Evolutionary conservation across 2,888 invertebrate genomes (phyloP), one percentile per base, ranked within the genome.

Genomic region (Ochropacha duplaris): DNA sequence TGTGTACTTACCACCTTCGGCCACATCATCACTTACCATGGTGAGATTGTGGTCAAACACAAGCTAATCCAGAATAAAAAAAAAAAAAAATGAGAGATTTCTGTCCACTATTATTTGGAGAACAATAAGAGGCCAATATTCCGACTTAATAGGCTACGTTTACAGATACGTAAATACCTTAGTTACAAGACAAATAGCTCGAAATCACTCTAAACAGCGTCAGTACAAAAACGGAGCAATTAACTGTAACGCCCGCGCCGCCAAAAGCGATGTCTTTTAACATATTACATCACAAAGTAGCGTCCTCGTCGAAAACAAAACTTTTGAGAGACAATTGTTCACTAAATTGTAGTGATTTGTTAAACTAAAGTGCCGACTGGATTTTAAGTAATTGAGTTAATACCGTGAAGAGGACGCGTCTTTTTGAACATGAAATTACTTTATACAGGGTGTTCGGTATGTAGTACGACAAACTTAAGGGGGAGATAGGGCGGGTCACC

Each of bases 301-400:
- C 57, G 62, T 50, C 52, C 56, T 54, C 57, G 59, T 31, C 56
- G 51, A 51, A 58, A 59, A 56, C 59, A 52, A 19, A 26, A 22
- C 52, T 52, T 26, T 61, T 62, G 68, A 55, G 36, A 57, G 61
- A 55, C 71, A 70, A 79, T 78, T 76, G 75, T 69, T 57, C 54
- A 58, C 54, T 54, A 66, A 75, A 76, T 71, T 60, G 62, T 58
- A 51, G 56, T 62, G 63, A 72, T 77, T 78, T 70, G 70, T 69
- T 60, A 55, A 36, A 52, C 70, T 64, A 66, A 67, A 59, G 54
- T 50, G 61, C 44, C 44, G 44, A 19, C 16, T 6, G 19, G 44
- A 44, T 66, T 66, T 67, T 57, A 28, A 64, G 62, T 62, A 67
- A 67, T 71, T 54, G 49, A 12, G 26, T 54, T 58, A 64, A 54